A percentile compares a stretch with the other conserved stretches of the same genome.
Evolutionary conservation across 2,888 invertebrate species (phyloP).

Genomic region (Dysmachus trigonus): DNA sequence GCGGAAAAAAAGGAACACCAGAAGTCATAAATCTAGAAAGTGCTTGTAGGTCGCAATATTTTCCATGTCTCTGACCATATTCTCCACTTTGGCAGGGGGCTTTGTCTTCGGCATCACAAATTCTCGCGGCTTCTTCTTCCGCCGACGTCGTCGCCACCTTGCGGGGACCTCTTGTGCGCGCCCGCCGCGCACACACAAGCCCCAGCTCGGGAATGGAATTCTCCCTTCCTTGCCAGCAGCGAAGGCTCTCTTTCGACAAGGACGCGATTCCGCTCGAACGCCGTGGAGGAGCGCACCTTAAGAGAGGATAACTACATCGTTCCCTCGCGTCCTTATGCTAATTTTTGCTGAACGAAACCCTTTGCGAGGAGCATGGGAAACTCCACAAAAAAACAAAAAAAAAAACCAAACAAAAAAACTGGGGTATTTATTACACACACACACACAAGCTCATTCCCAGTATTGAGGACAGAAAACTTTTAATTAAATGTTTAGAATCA

Average conservation of each 20-base stretch:
- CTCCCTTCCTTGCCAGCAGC: not conserved
- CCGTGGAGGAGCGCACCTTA: not conserved
- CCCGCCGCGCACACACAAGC: conserved; percentile 13
- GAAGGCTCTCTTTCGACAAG: not conserved
- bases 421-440: not conserved
- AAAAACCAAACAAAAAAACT: not conserved
- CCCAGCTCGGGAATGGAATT: not conserved
- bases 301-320: not conserved
- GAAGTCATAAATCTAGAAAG: conserved; percentile 30
- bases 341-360: not conserved
- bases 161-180: not conserved
- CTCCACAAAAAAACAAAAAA: too few relatives aligned
- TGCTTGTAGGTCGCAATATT: conserved; percentile 29
- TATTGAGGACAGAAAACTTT: not conserved
- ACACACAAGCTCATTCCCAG: not conserved
- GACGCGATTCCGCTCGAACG: not conserved
- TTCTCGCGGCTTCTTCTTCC: conserved; percentile 29
- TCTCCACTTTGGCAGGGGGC: not conserved
- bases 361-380: not conserved
- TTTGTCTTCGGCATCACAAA: not conserved
- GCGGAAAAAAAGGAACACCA: not conserved
- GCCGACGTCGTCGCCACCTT: not conserved
- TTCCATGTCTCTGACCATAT: conserved; percentile 26
- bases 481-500: not conserved
- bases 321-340: not conserved